Conservation (phyloP, 2,888 invertebrate species). For the Hydraecia micacea region DNA sequence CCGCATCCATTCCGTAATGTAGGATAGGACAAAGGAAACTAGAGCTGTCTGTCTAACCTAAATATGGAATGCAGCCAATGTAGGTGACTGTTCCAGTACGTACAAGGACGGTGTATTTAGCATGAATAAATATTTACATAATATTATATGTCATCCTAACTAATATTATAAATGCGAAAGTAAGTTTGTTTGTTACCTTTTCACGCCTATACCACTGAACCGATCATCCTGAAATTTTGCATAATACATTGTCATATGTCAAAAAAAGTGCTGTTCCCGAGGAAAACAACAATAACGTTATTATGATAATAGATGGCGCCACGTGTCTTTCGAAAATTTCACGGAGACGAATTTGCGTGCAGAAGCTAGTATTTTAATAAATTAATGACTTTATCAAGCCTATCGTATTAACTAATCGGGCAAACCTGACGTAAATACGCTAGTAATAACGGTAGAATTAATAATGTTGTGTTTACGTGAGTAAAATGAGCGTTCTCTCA, state of each 20-base stretch:
- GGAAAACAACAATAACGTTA: too few species aligned
- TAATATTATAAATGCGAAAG: too few species aligned
- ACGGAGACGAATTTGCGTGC: too few species aligned
- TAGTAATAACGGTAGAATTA: neutral
- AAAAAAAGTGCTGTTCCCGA: too few species aligned
- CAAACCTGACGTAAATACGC: neutral
- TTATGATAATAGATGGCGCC: too few species aligned
- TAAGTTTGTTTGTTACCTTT: too few species aligned
- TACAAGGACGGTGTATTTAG: constrained; percentile 24
- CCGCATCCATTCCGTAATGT: neutral
- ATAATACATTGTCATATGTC: too few species aligned
- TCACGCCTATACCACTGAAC: too few species aligned
- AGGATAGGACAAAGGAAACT: constrained; percentile 9
- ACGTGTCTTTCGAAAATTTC: too few species aligned
- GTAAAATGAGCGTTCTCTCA: neutral
- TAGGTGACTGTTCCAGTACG: constrained; percentile 24
- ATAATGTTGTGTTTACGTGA: neutral
- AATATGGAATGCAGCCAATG: constrained; percentile 35
- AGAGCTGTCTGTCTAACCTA: constrained; percentile 6
- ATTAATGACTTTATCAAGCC: constrained; percentile 2
- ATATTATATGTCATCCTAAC: neutral
- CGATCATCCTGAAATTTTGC: too few species aligned
- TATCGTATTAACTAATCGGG: neutral
- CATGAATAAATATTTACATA: constrained; percentile 35
- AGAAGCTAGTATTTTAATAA: neutral